Percentiles rank a stretch among this genome's conserved stretches.
phyloP scores from a whole-genome alignment of 2,113 vertebrate species.

The Tetrao urogallus region DNA sequence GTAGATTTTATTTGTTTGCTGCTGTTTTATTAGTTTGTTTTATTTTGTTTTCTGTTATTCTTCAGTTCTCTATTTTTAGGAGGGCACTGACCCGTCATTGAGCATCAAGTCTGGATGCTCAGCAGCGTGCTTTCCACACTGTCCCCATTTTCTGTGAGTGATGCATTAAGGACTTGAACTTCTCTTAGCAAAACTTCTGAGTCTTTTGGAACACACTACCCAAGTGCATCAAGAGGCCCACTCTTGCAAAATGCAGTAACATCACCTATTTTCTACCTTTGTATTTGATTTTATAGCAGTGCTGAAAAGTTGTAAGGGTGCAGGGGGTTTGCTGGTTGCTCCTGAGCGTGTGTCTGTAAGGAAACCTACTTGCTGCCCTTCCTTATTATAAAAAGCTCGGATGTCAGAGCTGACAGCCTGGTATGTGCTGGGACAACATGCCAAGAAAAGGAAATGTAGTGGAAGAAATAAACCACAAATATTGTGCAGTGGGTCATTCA shows the following conservation, averaged over 20 bases:
- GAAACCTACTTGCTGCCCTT: conserved; percentile 2
- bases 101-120: background rate
- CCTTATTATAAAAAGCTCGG: background rate
- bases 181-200: background rate
- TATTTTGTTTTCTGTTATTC: background rate
- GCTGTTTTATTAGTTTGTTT: background rate
- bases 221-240: background rate
- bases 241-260: background rate
- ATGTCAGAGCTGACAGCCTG: conserved; percentile 47
- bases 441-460: conserved; percentile 15
- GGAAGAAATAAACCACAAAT: conserved; percentile 41
- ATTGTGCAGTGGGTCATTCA: background rate
- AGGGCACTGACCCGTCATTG: background rate
- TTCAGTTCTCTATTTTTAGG: background rate
- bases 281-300: background rate
- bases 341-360: background rate
- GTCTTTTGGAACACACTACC: background rate
- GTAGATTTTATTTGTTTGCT: background rate
- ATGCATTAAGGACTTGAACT: background rate
- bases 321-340: background rate
- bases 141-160: background rate
- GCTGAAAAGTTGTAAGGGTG: background rate
- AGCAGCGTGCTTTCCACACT: background rate
- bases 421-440: conserved; percentile 1
- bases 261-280: background rate